phyloP scores from a whole-genome alignment of 2,888 invertebrate species.

The Mechanitis messenoides region DNA sequence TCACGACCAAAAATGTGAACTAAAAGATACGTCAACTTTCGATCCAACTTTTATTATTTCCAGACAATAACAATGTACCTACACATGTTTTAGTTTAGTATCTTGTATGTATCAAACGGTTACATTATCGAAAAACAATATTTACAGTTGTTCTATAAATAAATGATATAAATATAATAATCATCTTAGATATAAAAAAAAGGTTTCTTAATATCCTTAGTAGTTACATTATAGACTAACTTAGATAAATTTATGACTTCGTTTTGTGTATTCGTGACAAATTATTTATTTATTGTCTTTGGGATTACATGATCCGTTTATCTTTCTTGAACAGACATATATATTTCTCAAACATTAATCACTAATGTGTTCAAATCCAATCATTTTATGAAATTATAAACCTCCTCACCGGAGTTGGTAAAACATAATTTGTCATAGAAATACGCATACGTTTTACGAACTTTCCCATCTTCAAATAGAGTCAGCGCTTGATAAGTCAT shows the following conservation, averaged over 20 bases:
- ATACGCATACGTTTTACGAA: slow-evolving; percentile 24
- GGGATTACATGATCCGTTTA: background rate
- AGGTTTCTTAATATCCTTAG: too few relatives aligned
- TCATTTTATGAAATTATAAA: slow-evolving; percentile 25
- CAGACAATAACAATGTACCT: slow-evolving; percentile 12
- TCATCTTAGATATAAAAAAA: background rate
- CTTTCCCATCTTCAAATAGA: slow-evolving; percentile 31
- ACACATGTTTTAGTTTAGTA: slow-evolving; percentile 18
- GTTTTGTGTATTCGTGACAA: too few relatives aligned
- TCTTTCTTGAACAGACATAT: background rate
- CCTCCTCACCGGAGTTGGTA: slow-evolving; percentile 19
- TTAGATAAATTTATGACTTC: too few relatives aligned
- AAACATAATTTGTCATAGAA: slow-evolving; percentile 29
- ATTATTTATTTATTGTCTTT: background rate
- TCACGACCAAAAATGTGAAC: slow-evolving; percentile 27
- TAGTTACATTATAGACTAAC: too few relatives aligned
- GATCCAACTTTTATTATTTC: slow-evolving; percentile 17
- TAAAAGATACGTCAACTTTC: slow-evolving; percentile 13
- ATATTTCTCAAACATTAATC: slow-evolving; percentile 2
- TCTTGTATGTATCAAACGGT: background rate
- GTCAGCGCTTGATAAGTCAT: slow-evolving; percentile 38
- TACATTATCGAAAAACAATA: background rate
- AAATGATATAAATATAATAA: background rate
- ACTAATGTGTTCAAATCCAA: slow-evolving; percentile 25
- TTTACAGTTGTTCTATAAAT: too few relatives aligned